Percentiles rank a stretch among this genome's conserved stretches.
phyloP scores from a whole-genome alignment of 1,140 invertebrate species.

The Samia ricini region DNA sequence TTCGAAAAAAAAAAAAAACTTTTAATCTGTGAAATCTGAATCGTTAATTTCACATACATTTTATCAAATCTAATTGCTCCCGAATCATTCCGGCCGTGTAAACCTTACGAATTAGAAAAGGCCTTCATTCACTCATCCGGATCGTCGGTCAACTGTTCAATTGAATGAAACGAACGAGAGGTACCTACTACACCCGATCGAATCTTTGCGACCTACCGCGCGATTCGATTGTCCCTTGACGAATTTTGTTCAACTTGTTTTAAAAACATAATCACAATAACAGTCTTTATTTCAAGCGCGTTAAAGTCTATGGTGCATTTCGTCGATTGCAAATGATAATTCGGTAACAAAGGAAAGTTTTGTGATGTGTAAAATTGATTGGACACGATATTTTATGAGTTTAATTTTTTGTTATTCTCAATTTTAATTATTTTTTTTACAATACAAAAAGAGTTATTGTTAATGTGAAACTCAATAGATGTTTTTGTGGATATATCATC shows the following conservation, averaged over 20 bases:
- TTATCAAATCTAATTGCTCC: neutral
- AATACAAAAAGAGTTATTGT: neutral
- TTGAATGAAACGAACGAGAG: constrained; percentile 32
- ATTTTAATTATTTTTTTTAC: constrained; percentile 14
- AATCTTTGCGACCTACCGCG: constrained; percentile 10
- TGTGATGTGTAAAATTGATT: constrained; percentile 46
- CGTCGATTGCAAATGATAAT: constrained; percentile 1
- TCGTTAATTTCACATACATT: neutral
- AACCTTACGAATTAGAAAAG: constrained; percentile 33
- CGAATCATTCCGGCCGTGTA: constrained; percentile 1
- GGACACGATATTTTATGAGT: constrained; percentile 35
- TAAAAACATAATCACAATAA: neutral
- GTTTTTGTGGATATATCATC: no score
- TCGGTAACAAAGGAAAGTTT: constrained; percentile 25
- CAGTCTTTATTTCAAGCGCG: constrained; percentile 8
- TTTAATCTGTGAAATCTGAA: no score
- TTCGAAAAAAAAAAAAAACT: no score
- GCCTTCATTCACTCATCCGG: constrained; percentile 25
- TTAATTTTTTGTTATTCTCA: constrained; percentile 19
- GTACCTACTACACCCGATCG: constrained; percentile 22
- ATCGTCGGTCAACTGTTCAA: constrained; percentile 33
- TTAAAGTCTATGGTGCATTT: constrained; percentile 6
- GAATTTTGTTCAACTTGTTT: neutral
- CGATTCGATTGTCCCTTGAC: constrained; percentile 23
- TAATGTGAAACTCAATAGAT: no score